Percentiles rank a stretch among this genome's conserved stretches.
These are phyloP conservation scores for Burhinus oedicnemus DNA, from an alignment of 2,113 vertebrate species.

Conservation along the genomic window DNA sequence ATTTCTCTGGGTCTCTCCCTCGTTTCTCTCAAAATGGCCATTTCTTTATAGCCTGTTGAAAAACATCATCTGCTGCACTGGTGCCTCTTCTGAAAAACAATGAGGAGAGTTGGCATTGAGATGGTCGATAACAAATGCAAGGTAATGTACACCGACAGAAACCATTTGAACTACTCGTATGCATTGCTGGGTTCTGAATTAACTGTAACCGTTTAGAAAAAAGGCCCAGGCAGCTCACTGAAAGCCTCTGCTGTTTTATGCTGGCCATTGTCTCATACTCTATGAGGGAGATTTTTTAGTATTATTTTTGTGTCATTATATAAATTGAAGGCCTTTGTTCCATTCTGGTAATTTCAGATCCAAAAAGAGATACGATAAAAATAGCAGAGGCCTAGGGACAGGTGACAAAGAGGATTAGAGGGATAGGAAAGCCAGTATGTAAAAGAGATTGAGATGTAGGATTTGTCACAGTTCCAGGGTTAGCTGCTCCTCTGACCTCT, in stretches of 20 bases:
- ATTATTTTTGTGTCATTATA: not conserved
- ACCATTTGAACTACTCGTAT: not conserved
- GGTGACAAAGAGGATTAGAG: conserved; percentile 57
- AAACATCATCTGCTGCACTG: not conserved
- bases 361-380: not conserved
- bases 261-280: not conserved
- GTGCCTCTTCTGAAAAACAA: not conserved
- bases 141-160: not conserved
- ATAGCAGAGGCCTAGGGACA: conserved; percentile 38
- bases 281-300: not conserved
- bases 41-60: not conserved
- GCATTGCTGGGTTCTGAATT: not conserved
- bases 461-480: conserved; percentile 46
- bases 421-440: not conserved
- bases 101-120: not conserved
- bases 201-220: not conserved
- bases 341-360: conserved; percentile 9
- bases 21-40: not conserved
- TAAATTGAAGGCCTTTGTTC: conserved; percentile 14
- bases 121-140: not conserved
- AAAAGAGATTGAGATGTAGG: conserved; percentile 12
- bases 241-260: not conserved
- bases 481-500: conserved; percentile 37
- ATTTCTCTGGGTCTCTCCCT: not conserved
- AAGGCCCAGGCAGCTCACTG: not conserved